Percentiles rank a stretch among this genome's conserved stretches.
Evolutionary conservation across 1,140 invertebrate genomes (phyloP).

Genomic region (Wasmannia auropunctata): DNA sequence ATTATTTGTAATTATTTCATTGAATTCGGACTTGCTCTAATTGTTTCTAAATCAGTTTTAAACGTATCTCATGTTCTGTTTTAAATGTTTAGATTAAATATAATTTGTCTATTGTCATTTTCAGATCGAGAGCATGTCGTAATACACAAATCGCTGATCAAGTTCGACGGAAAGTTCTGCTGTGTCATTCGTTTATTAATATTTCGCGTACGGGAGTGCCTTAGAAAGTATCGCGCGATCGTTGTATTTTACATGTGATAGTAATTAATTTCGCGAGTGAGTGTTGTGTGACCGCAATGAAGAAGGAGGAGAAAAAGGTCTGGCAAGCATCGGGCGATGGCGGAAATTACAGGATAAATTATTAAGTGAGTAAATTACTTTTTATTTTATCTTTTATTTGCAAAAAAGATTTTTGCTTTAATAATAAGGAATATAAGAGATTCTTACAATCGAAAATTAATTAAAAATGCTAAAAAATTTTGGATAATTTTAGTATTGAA

Average conservation of each 20-base stretch:
- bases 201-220: background rate
- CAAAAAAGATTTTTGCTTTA: background rate
- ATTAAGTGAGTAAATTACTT: background rate
- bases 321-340: background rate
- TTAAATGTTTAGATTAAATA: background rate
- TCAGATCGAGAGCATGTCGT: background rate
- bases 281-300: background rate
- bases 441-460: background rate
- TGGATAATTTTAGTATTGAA: background rate
- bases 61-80: background rate
- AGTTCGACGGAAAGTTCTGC: background rate
- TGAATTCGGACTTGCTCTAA: background rate
- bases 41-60: background rate
- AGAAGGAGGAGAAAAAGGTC: background rate
- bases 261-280: background rate
- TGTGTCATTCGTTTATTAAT: background rate
- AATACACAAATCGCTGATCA: background rate
- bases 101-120: background rate
- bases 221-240: background rate
- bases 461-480: background rate
- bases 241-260: background rate
- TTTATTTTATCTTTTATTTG: background rate
- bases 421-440: background rate
- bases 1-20: background rate
- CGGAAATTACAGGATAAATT: background rate